These are phyloP conservation scores for Ctenochaetus hawaiiensis DNA, from an alignment of 2,797 vertebrate species.

Conservation along the genomic window DNA sequence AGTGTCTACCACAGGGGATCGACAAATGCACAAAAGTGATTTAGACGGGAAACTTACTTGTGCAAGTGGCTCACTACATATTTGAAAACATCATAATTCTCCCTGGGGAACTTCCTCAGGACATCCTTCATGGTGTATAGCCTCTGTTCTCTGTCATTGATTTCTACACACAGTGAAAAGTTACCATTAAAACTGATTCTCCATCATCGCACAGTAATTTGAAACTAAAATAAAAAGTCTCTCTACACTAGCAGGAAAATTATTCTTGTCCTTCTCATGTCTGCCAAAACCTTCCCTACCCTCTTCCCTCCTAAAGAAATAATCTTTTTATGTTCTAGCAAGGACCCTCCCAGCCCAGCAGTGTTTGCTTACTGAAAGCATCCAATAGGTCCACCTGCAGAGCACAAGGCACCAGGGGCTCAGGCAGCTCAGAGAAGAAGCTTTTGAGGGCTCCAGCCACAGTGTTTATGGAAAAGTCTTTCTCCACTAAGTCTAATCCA, in stretches of 20 bases:
- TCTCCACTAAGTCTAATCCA: conserved; percentile 94
- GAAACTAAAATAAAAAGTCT: conserved; percentile 31
- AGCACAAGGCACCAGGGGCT: conserved; percentile 93
- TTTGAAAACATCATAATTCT: conserved; percentile 97
- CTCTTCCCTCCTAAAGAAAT: conserved; percentile 60
- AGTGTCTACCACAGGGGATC: conserved; percentile 2
- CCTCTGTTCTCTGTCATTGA: conserved; percentile 94
- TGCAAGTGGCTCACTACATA: conserved; percentile 94
- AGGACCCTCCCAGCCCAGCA: conserved; percentile 73
- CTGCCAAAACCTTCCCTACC: conserved; percentile 48
- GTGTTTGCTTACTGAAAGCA: conserved; percentile 94
- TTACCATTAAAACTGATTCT: conserved; percentile 26
- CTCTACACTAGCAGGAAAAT: conserved; percentile 1
- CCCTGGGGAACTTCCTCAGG: conserved; percentile 92
- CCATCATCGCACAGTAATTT: conserved; percentile 26
- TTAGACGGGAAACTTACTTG: conserved; percentile 86
- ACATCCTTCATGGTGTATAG: conserved; percentile 94
- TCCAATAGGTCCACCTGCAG: conserved; percentile 95
- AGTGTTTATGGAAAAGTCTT: conserved; percentile 96
- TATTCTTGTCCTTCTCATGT: conserved; percentile 24
- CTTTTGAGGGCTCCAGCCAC: conserved; percentile 96
- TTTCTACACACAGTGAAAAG: conserved; percentile 84
- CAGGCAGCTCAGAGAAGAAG: conserved; percentile 97
- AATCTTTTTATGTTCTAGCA: conserved; percentile 64
- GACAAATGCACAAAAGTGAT: conserved; percentile 15